Evolutionary conservation across 2,888 invertebrate genomes (phyloP).

Genomic region (Pardosa pseudoannulata): DNA sequence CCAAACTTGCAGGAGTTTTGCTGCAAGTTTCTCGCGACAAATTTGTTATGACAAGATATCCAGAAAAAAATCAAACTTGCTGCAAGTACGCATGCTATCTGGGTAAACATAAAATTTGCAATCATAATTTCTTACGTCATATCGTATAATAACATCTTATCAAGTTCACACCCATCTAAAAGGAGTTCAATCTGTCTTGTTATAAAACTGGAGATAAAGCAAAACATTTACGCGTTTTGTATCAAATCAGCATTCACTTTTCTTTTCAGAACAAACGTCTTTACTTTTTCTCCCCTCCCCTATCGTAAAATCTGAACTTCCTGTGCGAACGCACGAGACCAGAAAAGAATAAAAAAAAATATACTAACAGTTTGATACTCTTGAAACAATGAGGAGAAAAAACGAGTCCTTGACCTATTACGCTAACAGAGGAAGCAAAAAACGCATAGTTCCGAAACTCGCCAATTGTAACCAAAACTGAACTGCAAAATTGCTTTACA

Average conservation of each 20-base stretch:
- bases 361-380: neutral
- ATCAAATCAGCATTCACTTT: neutral
- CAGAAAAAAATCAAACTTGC: too few species aligned
- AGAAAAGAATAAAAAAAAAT: neutral
- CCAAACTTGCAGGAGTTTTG: too few species aligned
- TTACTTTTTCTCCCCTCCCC: neutral
- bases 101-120: too few species aligned
- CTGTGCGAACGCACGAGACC: neutral
- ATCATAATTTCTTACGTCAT: too few species aligned
- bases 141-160: too few species aligned
- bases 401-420: conserved; percentile 1
- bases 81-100: too few species aligned
- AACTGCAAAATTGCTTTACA: too few species aligned
- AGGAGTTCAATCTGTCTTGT: too few species aligned
- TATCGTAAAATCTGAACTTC: neutral
- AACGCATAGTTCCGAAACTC: neutral
- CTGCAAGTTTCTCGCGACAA: too few species aligned
- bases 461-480: neutral
- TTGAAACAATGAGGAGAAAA: neutral
- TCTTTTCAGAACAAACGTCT: neutral
- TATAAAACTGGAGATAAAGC: neutral
- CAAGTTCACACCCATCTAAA: too few species aligned
- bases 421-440: neutral
- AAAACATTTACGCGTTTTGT: neutral
- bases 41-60: too few species aligned